Evolutionary conservation across 2,797 vertebrate species (phyloP).

Genomic region (Manis javanica): DNA sequence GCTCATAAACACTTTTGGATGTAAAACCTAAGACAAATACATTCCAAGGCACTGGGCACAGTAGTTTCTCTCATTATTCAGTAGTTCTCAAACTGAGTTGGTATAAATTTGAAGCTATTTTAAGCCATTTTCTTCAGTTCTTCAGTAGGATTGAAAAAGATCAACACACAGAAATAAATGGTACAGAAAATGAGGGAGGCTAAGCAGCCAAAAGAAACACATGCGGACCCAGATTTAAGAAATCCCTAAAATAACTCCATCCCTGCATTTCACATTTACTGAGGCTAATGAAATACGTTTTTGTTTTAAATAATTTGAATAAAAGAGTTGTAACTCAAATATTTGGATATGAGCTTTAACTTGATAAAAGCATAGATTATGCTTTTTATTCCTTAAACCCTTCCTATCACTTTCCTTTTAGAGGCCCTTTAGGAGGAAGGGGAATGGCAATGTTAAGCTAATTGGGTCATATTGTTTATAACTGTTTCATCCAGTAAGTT

Average conservation of each 20-base stretch:
- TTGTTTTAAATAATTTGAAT: slow-evolving; percentile 42
- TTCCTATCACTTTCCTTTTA: not conserved
- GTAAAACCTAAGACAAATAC: not conserved
- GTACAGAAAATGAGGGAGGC: not conserved
- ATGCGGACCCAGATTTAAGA: not conserved
- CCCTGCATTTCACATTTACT: not conserved
- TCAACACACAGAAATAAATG: not conserved
- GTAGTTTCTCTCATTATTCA: not conserved
- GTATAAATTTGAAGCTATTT: not conserved
- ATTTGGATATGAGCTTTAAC: not conserved
- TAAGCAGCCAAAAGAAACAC: not conserved
- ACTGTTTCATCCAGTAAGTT: not conserved
- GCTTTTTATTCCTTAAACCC: not conserved
- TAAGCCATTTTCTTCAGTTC: not conserved
- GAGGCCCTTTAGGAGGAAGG: not conserved
- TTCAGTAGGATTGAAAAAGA: not conserved
- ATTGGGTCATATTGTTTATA: not conserved
- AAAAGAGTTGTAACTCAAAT: not conserved
- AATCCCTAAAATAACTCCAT: not conserved
- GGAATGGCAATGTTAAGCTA: not conserved
- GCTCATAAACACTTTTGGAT: not conserved
- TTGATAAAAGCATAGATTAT: not conserved
- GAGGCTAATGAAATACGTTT: not conserved
- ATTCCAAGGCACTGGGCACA: not conserved
- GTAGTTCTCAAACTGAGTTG: not conserved